Base-by-base conservation (phyloP, 1,140 invertebrate genomes). In the Formica exsecta region DNA sequence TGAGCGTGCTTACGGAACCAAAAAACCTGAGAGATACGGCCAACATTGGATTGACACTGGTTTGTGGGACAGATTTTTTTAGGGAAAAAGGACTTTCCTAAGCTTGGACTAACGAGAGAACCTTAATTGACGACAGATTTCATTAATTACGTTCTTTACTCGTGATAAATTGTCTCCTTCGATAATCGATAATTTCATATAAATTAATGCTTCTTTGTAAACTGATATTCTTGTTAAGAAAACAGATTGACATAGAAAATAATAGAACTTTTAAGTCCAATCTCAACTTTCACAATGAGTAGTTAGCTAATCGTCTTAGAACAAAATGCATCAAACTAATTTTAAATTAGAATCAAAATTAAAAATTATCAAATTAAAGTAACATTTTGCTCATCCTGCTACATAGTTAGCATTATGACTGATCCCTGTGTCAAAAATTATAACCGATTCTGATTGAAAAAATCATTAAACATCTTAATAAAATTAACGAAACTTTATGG, bases 401-500 rank as follows among this genome's bases (percentile, higher is more conserved):
- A 44, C 16, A 48, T 29, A 32, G 9, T 22, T 19, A 0, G 11
- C n/a, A 32, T 81, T 73, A 81, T 81, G 32, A 81, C 7, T 25
- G 29, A 81, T 44, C 6, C 38, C 38, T 71, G 19, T n/a, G 38
- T 71, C 25, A 81, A 48, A 48, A 48, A 32, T 81, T 73, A 83
- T 73, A 32, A 83, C 22, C 36, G 25, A 71, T 61, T 13, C 57
- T 73, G 25, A 13, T 73, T 57, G 19, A 19, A 29, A 61, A 41
- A 83, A 41, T 57, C 29, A 74, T 83, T 83, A 83, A 25, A 6
- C 41, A 57, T 71, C 74, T 68, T 51, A 19, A 16, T 13, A 25
- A 71, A 74, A 89, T 86, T 86, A 71, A 83, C 59, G 62, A 86
- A 68, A 79, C 41, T 86, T 62, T 64, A 29, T 36, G 54, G 83